These are phyloP conservation scores for Cherax destructor DNA, from an alignment of 1,140 invertebrate genomes.

Conservation along the genomic window DNA sequence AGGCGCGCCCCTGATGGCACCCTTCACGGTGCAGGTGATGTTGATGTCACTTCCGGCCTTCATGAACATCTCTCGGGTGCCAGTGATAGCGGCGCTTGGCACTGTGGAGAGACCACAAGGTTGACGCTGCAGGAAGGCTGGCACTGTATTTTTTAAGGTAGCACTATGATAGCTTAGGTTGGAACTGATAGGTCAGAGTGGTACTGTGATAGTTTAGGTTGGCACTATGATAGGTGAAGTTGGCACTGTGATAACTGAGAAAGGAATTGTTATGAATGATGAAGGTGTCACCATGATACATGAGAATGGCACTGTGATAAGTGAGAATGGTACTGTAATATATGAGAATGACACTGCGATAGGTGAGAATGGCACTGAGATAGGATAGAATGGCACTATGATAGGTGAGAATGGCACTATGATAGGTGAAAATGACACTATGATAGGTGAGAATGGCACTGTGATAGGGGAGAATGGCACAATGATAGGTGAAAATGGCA, in stretches of 20 bases:
- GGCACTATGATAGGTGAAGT: background rate
- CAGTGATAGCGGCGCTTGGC: constrained; percentile 36
- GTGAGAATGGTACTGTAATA: no score
- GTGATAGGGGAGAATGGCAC: background rate
- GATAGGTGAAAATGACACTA: background rate
- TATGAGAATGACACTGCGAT: no score
- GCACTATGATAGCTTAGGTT: no score
- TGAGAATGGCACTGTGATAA: background rate
- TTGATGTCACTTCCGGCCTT: constrained; percentile 63
- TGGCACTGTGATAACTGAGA: no score
- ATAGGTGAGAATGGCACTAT: background rate
- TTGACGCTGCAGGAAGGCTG: background rate
- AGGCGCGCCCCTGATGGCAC: constrained; percentile 36
- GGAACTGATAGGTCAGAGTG: background rate
- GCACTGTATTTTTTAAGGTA: background rate
- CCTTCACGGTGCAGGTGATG: constrained; percentile 51
- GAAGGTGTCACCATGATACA: background rate
- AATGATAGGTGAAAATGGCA: background rate
- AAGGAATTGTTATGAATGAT: no score
- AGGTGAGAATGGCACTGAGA: no score
- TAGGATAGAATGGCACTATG: background rate
- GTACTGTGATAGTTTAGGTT: background rate
- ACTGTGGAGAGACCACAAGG: constrained; percentile 4
- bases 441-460: background rate
- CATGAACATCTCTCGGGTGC: constrained; percentile 47